Conservation (phyloP, 2,888 invertebrate genomes). For the Pandemis corylana region DNA sequence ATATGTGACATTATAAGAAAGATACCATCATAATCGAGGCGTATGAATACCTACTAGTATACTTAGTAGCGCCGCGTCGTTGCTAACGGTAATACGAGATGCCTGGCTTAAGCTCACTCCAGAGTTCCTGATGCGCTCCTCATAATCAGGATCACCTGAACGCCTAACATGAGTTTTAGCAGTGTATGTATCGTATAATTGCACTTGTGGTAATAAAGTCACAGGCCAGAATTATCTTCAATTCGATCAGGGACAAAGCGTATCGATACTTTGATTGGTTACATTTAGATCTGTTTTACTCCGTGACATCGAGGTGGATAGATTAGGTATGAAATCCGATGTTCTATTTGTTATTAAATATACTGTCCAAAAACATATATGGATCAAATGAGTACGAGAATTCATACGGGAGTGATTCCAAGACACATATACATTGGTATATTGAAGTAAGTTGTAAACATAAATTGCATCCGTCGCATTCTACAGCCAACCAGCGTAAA, state of each 20-base stretch:
- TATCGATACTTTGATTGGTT: neutral
- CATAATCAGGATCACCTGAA: constrained; percentile 46
- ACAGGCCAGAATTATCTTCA: neutral
- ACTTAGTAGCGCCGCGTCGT: constrained; percentile 69
- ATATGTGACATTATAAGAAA: constrained; percentile 36
- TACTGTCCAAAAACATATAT: neutral
- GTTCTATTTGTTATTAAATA: too few species aligned
- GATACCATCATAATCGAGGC: constrained; percentile 41
- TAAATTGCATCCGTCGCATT: neutral
- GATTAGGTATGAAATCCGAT: too few species aligned
- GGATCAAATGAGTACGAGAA: too few species aligned
- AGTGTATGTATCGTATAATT: neutral
- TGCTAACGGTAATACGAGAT: constrained; percentile 82
- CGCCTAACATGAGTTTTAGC: constrained; percentile 3
- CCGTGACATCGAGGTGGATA: too few species aligned
- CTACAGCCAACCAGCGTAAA: neutral
- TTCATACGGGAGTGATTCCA: too few species aligned
- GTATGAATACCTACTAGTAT: constrained; percentile 52
- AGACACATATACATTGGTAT: too few species aligned
- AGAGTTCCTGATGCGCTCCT: constrained; percentile 60
- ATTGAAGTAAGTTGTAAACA: neutral
- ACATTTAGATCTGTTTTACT: too few species aligned
- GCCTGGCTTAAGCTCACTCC: constrained; percentile 70
- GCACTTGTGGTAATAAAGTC: neutral
- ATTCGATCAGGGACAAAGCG: neutral